These are phyloP conservation scores for Schizopygopsis pylzovi DNA, from an alignment of 2,797 vertebrate species.

Conservation along the genomic window DNA sequence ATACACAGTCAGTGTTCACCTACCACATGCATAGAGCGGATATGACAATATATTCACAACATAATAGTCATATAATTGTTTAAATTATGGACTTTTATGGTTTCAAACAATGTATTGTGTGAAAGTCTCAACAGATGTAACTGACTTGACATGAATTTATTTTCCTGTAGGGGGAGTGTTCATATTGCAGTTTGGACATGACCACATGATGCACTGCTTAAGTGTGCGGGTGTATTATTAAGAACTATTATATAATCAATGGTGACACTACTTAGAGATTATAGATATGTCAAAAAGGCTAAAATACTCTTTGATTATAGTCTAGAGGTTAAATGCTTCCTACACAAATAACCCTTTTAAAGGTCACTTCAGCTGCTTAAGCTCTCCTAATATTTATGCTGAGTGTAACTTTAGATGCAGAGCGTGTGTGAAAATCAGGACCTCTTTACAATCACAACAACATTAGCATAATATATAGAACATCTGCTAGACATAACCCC, in stretches of 20 bases:
- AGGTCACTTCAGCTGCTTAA: not conserved
- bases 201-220: not conserved
- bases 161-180: not conserved
- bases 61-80: not conserved
- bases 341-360: not conserved
- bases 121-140: not conserved
- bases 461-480: not conserved
- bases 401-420: not conserved
- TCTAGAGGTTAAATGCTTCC: not conserved
- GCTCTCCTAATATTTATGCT: not conserved
- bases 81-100: not conserved
- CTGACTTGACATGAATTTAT: not conserved
- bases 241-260: not conserved
- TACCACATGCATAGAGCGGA: not conserved
- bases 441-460: not conserved
- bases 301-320: not conserved
- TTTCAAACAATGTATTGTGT: not conserved
- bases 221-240: not conserved
- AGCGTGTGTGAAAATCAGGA: not conserved
- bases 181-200: not conserved
- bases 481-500: not conserved
- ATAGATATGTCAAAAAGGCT: not conserved
- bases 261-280: not conserved
- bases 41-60: not conserved
- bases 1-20: not conserved